Conservation (phyloP, 2,888 invertebrate species). For the Orthosia cruda region DNA sequence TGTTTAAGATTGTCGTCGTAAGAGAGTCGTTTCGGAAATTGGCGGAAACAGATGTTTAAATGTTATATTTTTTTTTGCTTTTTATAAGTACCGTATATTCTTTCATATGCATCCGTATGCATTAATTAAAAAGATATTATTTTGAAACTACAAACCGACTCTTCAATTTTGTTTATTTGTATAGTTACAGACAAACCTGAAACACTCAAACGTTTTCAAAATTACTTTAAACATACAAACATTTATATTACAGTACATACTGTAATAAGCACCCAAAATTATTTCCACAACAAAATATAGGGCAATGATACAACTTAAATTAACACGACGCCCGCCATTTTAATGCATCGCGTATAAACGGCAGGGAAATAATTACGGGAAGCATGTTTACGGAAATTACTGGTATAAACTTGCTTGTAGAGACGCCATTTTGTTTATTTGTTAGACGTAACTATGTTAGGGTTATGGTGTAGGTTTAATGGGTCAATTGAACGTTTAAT, state of each 20-base stretch:
- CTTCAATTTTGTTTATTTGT: too few species aligned
- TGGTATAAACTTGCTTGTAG: slow-evolving; percentile 63
- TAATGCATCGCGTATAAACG: slow-evolving; percentile 68
- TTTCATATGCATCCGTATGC: too few species aligned
- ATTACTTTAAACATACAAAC: slow-evolving; percentile 27
- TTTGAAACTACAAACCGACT: too few species aligned
- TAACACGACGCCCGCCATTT: slow-evolving; percentile 63
- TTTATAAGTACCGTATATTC: too few species aligned
- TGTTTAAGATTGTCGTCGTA: too few species aligned
- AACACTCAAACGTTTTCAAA: slow-evolving; percentile 7
- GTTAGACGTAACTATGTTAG: slow-evolving; percentile 16
- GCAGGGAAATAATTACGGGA: slow-evolving; percentile 67
- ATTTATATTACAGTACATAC: slow-evolving; percentile 14
- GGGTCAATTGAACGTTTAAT: not conserved
- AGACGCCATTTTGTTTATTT: slow-evolving; percentile 54
- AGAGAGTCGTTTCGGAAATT: too few species aligned
- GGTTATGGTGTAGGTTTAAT: not conserved
- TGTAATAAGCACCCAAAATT: slow-evolving; percentile 49
- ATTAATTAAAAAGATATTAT: too few species aligned
- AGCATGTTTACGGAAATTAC: slow-evolving; percentile 64
- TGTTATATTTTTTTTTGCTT: too few species aligned
- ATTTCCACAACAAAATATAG: slow-evolving; percentile 60
- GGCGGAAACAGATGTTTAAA: too few species aligned
- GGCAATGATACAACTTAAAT: slow-evolving; percentile 62
- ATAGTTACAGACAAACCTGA: not conserved